These are phyloP conservation scores for Lochmaea capreae DNA, from an alignment of 2,888 invertebrate species.

Conservation along the genomic window DNA sequence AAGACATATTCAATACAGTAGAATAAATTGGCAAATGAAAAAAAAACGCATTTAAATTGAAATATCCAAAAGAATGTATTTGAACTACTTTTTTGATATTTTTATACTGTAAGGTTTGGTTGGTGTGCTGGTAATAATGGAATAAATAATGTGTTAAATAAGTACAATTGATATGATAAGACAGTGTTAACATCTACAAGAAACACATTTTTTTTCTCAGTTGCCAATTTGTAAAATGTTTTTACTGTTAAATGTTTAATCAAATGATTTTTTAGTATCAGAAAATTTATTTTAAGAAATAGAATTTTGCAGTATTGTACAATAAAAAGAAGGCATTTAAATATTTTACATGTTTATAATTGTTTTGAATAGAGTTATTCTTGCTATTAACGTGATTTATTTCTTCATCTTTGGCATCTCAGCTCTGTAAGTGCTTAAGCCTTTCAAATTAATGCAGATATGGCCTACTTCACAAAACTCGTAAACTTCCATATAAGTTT, in stretches of 20 bases:
- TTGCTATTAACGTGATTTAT: conserved; percentile 25
- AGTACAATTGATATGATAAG: background rate
- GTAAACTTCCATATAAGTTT: too few relatives aligned
- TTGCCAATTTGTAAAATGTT: conserved; percentile 9
- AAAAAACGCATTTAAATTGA: too few relatives aligned
- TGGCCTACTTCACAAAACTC: too few relatives aligned
- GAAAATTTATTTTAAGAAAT: conserved; percentile 38
- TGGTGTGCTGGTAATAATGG: background rate
- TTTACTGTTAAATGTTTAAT: conserved; percentile 23
- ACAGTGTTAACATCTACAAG: too few relatives aligned
- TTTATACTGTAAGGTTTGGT: background rate
- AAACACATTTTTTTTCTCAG: background rate
- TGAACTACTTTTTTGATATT: background rate
- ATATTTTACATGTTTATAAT: conserved; percentile 39
- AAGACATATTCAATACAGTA: background rate
- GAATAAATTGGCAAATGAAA: conserved; percentile 1
- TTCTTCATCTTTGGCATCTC: background rate
- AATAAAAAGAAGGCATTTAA: conserved; percentile 43
- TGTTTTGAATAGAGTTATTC: conserved; percentile 39
- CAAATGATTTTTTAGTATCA: conserved; percentile 36
- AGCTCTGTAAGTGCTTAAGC: too few relatives aligned
- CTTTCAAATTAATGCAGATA: too few relatives aligned
- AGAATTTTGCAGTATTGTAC: conserved; percentile 42
- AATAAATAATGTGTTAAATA: background rate
- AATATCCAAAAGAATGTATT: background rate